Conservation (phyloP, 2,797 vertebrate genomes). For the Pantherophis alleghaniensis region DNA sequence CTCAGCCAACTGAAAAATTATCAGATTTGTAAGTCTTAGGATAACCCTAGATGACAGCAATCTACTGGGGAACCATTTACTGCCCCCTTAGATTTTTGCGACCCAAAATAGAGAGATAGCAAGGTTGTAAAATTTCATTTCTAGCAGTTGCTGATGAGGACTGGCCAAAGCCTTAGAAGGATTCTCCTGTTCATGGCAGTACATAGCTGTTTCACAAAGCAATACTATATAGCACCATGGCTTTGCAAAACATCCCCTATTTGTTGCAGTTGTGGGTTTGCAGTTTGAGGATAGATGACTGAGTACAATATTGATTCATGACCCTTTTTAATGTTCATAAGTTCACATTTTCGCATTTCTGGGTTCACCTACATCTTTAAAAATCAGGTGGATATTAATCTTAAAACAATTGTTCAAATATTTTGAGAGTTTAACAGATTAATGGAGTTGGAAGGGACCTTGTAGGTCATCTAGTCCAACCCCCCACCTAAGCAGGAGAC, state of each 20-base stretch:
- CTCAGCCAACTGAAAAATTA: neutral
- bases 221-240: neutral
- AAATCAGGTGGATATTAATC: neutral
- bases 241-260: neutral
- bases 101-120: neutral
- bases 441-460: no score
- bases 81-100: neutral
- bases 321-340: neutral
- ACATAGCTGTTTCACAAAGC: neutral
- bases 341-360: neutral
- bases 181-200: neutral
- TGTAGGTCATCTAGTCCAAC: no score
- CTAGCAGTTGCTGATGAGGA: neutral
- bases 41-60: neutral
- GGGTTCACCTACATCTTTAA: neutral
- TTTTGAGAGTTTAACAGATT: neutral
- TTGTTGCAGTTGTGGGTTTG: neutral
- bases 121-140: neutral
- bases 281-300: neutral
- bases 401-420: neutral
- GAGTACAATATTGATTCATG: neutral
- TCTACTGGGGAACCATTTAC: neutral
- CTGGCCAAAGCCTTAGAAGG: neutral
- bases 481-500: no score
- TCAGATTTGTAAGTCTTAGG: neutral